Base-by-base conservation (phyloP, 2,888 invertebrate species). In the Caenorhabditis sp. region DNA sequence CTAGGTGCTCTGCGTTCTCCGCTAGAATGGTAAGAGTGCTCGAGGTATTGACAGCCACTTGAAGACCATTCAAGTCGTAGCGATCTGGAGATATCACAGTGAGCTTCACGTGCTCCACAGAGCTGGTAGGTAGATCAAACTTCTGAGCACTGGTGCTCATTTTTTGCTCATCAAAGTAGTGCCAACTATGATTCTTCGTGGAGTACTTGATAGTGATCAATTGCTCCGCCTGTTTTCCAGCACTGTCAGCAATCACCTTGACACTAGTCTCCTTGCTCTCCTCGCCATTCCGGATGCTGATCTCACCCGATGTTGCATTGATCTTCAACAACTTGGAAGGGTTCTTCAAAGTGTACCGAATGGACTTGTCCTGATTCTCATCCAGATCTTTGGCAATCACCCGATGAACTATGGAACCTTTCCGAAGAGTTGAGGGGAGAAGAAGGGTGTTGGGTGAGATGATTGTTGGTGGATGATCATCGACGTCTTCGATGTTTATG, bases 391-490 rank as follows among this genome's bases (percentile, higher is more conserved):
- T 59, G 3, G 67, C 64, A 31, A 68, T 64, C 1, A 72, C 60
- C 12, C 62, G 64, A 64, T 68, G 72, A 21, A 72, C 63, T 23
- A 58, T 25, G 10, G 53, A 36, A 5, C 72, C 72, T 61, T 67
- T 71, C 7, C 71, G 63, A 31, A 38, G 63, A 20, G 31, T 53
- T 1, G 60, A 20, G 2, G 71, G 71, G 1, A 66, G 36, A 50
- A 69, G 21, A 26, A 68, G 20, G 43, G 50, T 56, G 12, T 64
- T 54, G 26, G 43, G 56, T 50, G 80, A 92, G 60, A 93, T 93
- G 87, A 97, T 97, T 84, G 93, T 92, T 8, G 97, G 97, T 0
- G 93, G 90, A 89, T 97, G 96, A 90, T 97, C 96, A 89, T 97
- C 97, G 23, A 94, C 92, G 87, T 97, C 97, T 87, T 79, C 63